Conservation (phyloP, 1,140 invertebrate genomes). For the Drosophila micromelanica region DNA sequence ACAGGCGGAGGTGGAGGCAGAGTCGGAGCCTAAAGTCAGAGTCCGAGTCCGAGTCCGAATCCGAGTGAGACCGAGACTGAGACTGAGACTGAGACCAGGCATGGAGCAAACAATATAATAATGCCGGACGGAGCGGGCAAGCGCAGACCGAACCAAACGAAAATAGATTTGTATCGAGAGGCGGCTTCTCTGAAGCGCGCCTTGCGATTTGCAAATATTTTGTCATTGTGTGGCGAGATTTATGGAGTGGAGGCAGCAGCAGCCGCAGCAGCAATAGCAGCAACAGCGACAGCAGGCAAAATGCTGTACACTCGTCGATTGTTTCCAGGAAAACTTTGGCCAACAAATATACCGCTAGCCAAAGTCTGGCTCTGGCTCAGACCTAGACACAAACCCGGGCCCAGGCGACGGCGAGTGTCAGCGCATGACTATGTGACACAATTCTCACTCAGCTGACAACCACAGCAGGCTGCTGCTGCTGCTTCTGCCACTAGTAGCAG, state of each 20-base stretch:
- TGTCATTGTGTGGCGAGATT: slow-evolving; percentile 84
- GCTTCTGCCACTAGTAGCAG: slow-evolving; percentile 1
- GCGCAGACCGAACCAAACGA: slow-evolving; percentile 44
- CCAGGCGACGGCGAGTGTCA: slow-evolving; percentile 63
- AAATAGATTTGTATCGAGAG: slow-evolving; percentile 84
- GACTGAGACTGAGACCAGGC: slow-evolving; percentile 3
- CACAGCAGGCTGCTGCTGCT: slow-evolving; percentile 41
- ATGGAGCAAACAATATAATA: slow-evolving; percentile 73
- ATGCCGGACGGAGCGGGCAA: slow-evolving; percentile 53
- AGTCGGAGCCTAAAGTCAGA: slow-evolving; percentile 22
- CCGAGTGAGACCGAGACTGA: background rate
- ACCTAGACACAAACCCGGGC: slow-evolving; percentile 35
- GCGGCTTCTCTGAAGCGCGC: slow-evolving; percentile 82
- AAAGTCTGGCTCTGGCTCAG: slow-evolving; percentile 14
- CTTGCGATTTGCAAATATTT: slow-evolving; percentile 84
- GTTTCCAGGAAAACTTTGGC: slow-evolving; percentile 79
- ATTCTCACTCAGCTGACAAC: slow-evolving; percentile 80
- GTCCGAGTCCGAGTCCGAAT: background rate
- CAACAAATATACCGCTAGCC: slow-evolving; percentile 78
- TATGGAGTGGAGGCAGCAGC: slow-evolving; percentile 78
- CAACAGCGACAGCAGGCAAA: slow-evolving; percentile 49
- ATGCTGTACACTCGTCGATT: slow-evolving; percentile 67
- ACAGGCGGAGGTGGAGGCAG: slow-evolving; percentile 1
- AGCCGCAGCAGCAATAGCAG: slow-evolving; percentile 17
- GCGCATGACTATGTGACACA: slow-evolving; percentile 82